These are phyloP conservation scores for Cossypha caffra DNA, from an alignment of 2,797 vertebrate genomes.

Conservation along the genomic window DNA sequence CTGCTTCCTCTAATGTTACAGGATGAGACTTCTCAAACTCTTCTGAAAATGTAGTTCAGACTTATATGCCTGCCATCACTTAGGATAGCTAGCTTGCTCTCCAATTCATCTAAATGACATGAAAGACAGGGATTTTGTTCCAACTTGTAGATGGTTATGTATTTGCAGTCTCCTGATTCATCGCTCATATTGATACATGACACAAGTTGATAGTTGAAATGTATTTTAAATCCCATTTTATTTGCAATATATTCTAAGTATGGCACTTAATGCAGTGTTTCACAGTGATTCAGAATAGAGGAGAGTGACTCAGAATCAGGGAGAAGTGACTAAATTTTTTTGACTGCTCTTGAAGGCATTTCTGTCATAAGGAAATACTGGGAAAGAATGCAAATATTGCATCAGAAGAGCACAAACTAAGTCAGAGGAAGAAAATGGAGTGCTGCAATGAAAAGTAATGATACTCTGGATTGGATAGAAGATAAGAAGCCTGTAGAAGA, in stretches of 20 bases:
- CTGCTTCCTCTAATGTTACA: background rate
- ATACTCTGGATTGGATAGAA: background rate
- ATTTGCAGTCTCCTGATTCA: background rate
- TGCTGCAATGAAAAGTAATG: background rate
- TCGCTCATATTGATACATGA: background rate
- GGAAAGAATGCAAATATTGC: background rate
- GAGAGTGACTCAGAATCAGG: background rate
- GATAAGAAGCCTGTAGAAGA: background rate
- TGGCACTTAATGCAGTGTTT: background rate
- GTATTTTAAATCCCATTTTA: background rate
- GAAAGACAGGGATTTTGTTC: background rate
- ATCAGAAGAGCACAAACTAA: background rate
- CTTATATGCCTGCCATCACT: background rate
- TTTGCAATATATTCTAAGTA: background rate
- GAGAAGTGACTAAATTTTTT: background rate
- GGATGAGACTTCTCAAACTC: background rate
- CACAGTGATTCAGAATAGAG: background rate
- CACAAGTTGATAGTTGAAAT: background rate
- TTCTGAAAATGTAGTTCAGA: background rate
- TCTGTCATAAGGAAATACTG: background rate
- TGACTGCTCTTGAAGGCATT: slow-evolving; percentile 7
- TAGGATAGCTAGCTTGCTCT: background rate
- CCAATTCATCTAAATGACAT: background rate
- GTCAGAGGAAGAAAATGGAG: background rate
- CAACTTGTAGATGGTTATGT: background rate